Conservation (phyloP, 2,113 vertebrate genomes). For the Raja brachyura region DNA sequence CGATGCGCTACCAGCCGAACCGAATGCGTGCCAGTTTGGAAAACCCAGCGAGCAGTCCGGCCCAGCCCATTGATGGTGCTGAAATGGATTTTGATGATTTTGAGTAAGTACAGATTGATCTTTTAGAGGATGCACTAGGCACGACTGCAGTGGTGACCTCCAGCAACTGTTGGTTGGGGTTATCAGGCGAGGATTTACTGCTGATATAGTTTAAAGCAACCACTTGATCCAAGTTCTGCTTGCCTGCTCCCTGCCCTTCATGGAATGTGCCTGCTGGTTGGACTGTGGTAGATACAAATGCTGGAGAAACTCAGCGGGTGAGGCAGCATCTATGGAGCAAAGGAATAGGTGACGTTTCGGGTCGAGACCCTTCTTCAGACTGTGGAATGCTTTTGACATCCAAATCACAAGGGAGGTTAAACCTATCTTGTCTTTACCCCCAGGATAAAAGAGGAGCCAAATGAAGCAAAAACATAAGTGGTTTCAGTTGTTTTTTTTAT, state of each 20-base stretch:
- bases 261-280: neutral
- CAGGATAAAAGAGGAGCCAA: neutral
- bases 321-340: too few relatives aligned
- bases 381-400: neutral
- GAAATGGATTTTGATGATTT: constrained; percentile 96
- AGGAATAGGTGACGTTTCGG: too few relatives aligned
- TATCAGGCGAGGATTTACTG: neutral
- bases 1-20: constrained; percentile 90
- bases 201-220: neutral
- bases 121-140: neutral
- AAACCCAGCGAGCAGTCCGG: constrained; percentile 68
- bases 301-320: too few relatives aligned
- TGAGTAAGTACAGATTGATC: constrained; percentile 68
- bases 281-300: neutral
- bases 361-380: too few relatives aligned
- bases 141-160: neutral
- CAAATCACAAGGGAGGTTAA: neutral
- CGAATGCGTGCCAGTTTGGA: constrained; percentile 81
- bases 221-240: neutral
- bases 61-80: constrained; percentile 73
- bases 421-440: neutral
- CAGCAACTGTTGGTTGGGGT: neutral
- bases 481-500: too few relatives aligned
- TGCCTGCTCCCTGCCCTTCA: neutral
- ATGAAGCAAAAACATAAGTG: neutral